These are phyloP conservation scores for Hycleus phaleratus DNA, from an alignment of 1,140 invertebrate genomes.

Conservation along the genomic window DNA sequence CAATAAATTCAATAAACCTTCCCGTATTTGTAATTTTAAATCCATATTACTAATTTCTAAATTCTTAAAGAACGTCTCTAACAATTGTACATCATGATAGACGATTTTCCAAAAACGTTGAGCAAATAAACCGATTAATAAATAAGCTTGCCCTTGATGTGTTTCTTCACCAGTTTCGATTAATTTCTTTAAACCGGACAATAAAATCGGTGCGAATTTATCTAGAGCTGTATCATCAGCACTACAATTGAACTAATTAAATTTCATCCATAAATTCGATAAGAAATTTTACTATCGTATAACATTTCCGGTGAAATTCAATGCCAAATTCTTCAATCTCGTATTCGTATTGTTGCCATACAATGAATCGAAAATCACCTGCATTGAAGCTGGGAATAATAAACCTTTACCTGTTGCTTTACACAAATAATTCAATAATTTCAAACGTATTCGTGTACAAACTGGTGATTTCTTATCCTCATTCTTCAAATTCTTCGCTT, in stretches of 20 bases:
- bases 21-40: slow-evolving; percentile 31
- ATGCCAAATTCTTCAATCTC: slow-evolving; percentile 68
- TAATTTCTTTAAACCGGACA: slow-evolving; percentile 63
- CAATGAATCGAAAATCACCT: slow-evolving; percentile 80
- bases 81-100: slow-evolving; percentile 56
- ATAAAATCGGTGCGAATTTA: slow-evolving; percentile 55
- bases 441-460: slow-evolving; percentile 72
- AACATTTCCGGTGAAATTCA: slow-evolving; percentile 76
- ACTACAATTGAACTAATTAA: too few relatives aligned
- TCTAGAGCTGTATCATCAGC: slow-evolving; percentile 42
- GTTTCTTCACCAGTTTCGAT: slow-evolving; percentile 54
- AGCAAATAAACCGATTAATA: slow-evolving; percentile 65
- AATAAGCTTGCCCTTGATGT: slow-evolving; percentile 65
- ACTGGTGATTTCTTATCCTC: slow-evolving; percentile 64
- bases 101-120: slow-evolving; percentile 60
- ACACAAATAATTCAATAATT: slow-evolving; percentile 76
- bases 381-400: slow-evolving; percentile 70
- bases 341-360: slow-evolving; percentile 77
- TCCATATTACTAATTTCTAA: slow-evolving; percentile 47
- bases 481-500: slow-evolving; percentile 50
- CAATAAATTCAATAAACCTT: slow-evolving; percentile 43
- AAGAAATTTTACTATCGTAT: slow-evolving; percentile 59
- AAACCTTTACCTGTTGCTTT: slow-evolving; percentile 71
- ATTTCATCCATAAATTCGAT: background rate
- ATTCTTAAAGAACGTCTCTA: slow-evolving; percentile 60